Base-by-base conservation (phyloP, 2,888 invertebrate species). In the Eilema griseolum region DNA sequence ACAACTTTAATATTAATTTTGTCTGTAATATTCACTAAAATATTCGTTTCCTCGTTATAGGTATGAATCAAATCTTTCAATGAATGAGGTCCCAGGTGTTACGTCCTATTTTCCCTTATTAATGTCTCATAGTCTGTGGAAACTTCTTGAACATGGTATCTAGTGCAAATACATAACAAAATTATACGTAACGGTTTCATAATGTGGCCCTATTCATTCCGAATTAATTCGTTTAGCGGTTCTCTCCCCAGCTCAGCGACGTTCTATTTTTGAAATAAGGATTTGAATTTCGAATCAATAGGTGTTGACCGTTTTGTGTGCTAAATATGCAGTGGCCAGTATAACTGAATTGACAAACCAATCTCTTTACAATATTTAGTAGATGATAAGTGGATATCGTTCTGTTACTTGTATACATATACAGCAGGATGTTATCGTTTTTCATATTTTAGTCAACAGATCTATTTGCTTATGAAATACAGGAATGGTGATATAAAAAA, bases 241-340 rank as follows among this genome's bases (percentile, higher is more conserved):
- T 78, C 81, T 72, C 78, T 74, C 73, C 77, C 70, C 70, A 75
- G 73, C 73, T 76, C 74, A 74, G 72, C 78, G 83, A 76, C 73
- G 79, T 74, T 78, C 79, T 83, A 83, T 88, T 89, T 90, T 91
- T 88, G 82, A 89, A 84, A 75, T 64, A 74, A 69, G 66, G 71
- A 92, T 93, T 92, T 90, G 86, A 91, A 92, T 88, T 93, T 91
- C 89, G 85, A 88, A 91, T 89, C 71, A 75, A 64, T 78, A 74
- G 79, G 79, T 80, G 77, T 78, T 75, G 81, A 86, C 88, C 86
- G 89, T 88, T 90, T 86, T 69, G 83, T 85, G 90, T 87, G 86
- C 89, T 92, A 89, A 92, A 91, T 91, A 92, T 90, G 86, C 87
- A 88, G 76, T 84, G 83, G 75, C 82, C 86, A 82, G 79, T 80